Base-by-base conservation (phyloP, 2,888 invertebrate species). In the Cheilosia vernalis region DNA sequence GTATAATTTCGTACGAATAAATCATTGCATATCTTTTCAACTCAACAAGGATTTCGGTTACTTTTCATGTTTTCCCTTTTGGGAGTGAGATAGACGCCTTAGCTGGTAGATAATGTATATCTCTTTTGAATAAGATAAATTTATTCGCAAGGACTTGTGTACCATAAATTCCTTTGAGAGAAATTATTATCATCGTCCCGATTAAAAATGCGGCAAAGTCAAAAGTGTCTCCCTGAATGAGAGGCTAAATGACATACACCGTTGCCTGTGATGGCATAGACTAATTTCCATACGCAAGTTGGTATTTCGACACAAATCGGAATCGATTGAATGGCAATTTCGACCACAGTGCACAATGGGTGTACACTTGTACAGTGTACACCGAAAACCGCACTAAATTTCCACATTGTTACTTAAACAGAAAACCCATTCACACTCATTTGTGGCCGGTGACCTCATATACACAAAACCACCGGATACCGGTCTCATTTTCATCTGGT, bases 361-460 rank as follows among this genome's bases (percentile, higher is more conserved):
- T 47, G 17, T 61, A n/a, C n/a, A n/a, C n/a, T n/a, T n/a, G n/a
- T n/a, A n/a, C n/a, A n/a, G 47, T 47, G 17, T 61, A 44, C 61
- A 44, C 64, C 19, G 21, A 21, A 17, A 21, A 37, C 66, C 55
- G 27, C 42, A 67, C 19, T 19, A 40, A 67, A 55, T 55, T 27
- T 67, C 55, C 53, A 67, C 67, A 67, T 53, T 17, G 55, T 67
- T 53, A 42, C 40, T 67, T 55, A 55, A 42, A 67, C 55, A 55
- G 53, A 67, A 67, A 67, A 55, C 67, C 67, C 27, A 55, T 67
- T 67, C 67, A 67, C 67, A 67, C 55, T 42, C 42, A 40, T 67
- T 42, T 67, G 67, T 67, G 67, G 67, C 55, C 27, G 9, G 42
- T 30, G 67, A 55, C 55, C 53, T 55, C 67, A 55, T 55, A 55